Percentiles rank a stretch among this genome's conserved stretches.
These are phyloP conservation scores for Archocentrus centrarchus DNA, from an alignment of 2,113 vertebrate species.

Conservation along the genomic window DNA sequence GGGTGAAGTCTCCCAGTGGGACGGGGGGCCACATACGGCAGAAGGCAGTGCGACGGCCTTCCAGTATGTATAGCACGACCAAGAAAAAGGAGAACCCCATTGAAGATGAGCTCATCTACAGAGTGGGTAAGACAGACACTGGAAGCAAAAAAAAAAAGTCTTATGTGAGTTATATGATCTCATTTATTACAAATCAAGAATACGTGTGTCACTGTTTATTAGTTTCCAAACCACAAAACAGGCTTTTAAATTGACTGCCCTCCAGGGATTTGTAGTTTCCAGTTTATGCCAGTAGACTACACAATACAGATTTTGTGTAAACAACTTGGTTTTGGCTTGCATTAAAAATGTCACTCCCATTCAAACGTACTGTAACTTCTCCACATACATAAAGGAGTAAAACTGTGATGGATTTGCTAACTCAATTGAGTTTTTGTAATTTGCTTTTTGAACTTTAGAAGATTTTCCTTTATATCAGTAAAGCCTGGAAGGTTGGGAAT, in stretches of 20 bases:
- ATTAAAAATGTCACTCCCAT: not conserved
- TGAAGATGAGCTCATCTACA: constrained; percentile 87
- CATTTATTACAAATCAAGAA: not conserved
- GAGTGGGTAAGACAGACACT: constrained; percentile 85
- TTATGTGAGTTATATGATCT: not conserved
- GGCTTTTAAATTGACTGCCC: not conserved
- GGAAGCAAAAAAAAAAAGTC: not conserved
- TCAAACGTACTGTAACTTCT: not conserved
- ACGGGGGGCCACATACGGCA: constrained; percentile 90
- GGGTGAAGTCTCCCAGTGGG: constrained; percentile 93
- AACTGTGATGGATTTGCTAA: not conserved
- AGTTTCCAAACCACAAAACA: not conserved
- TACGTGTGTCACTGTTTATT: not conserved
- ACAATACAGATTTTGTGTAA: not conserved
- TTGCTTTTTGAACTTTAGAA: not conserved
- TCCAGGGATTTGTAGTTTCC: not conserved
- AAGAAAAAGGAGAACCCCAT: constrained; percentile 91
- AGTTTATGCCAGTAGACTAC: not conserved
- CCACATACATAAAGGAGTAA: not conserved
- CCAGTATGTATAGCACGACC: constrained; percentile 96
- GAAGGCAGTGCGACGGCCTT: constrained; percentile 92
- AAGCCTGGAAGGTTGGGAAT: not conserved
- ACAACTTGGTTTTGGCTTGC: not conserved
- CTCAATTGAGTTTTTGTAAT: not conserved
- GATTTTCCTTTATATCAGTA: no score